A percentile compares a stretch with the other conserved stretches of the same genome.
Conservation (phyloP, 2,888 invertebrate genomes). For the Oscheius sp. region DNA sequence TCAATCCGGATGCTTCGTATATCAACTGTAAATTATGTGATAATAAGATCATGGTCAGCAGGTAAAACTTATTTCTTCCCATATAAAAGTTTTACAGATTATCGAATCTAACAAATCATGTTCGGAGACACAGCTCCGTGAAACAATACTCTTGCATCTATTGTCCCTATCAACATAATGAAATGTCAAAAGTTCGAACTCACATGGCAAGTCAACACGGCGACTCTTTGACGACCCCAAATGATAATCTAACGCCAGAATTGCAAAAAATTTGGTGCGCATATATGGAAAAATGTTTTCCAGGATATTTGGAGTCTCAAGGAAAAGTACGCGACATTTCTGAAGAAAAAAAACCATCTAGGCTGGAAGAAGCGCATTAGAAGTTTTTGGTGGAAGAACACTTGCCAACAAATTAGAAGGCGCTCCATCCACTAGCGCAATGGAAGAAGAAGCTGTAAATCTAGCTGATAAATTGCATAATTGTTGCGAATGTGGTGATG, state of each 20-base stretch:
- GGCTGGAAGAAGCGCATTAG: slow-evolving; percentile 15
- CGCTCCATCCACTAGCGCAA: neutral
- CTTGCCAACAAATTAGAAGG: slow-evolving; percentile 18
- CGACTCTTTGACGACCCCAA: slow-evolving; percentile 54
- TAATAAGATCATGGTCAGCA: slow-evolving; percentile 55
- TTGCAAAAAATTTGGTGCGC: slow-evolving; percentile 63
- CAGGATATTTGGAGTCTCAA: slow-evolving; percentile 41
- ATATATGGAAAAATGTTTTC: slow-evolving; percentile 68
- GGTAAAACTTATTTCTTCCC: neutral
- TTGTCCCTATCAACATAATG: slow-evolving; percentile 64
- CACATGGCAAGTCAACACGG: slow-evolving; percentile 66
- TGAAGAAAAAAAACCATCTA: neutral
- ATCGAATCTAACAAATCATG: slow-evolving; percentile 66
- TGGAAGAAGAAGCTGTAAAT: slow-evolving; percentile 12
- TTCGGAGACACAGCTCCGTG: slow-evolving; percentile 62
- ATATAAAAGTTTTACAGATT: slow-evolving; percentile 26
- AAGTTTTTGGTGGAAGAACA: slow-evolving; percentile 24
- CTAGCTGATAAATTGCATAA: slow-evolving; percentile 20
- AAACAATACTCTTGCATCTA: slow-evolving; percentile 63
- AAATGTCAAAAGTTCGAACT: slow-evolving; percentile 66
- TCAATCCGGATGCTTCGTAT: neutral
- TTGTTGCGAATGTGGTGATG: slow-evolving; percentile 31
- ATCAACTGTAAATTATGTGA: slow-evolving; percentile 46
- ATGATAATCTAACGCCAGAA: slow-evolving; percentile 59
- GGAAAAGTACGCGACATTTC: slow-evolving; percentile 9